Conservation (phyloP, 2,888 invertebrate species). For the Pimpla rufipes region DNA sequence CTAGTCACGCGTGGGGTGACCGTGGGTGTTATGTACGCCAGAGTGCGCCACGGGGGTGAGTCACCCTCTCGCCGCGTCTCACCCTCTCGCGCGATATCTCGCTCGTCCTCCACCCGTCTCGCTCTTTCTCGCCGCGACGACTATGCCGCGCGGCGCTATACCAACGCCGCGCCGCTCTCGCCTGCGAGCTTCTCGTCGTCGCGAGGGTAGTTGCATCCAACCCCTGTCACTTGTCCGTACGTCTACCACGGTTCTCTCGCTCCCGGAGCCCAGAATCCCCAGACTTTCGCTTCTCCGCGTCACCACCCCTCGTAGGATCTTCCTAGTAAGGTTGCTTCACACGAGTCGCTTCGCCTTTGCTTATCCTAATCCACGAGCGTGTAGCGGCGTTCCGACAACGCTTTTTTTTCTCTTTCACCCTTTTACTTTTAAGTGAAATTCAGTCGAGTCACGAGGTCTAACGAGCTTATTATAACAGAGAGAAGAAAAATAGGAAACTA, state of each 20-base stretch:
- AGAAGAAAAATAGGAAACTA: neutral
- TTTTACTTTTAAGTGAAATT: neutral
- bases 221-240: conserved; percentile 80
- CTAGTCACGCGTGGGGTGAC: conserved; percentile 84
- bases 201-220: conserved; percentile 76
- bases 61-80: conserved; percentile 79
- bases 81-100: conserved; percentile 64
- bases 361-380: conserved; percentile 16
- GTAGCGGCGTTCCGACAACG: neutral
- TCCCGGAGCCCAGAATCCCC: conserved; percentile 56
- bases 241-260: conserved; percentile 69
- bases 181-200: conserved; percentile 47
- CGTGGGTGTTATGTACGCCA: conserved; percentile 84
- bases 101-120: conserved; percentile 68
- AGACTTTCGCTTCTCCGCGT: conserved; percentile 58
- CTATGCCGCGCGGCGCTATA: neutral
- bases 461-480: neutral
- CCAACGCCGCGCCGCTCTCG: conserved; percentile 44
- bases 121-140: conserved; percentile 59
- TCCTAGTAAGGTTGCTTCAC: conserved; percentile 61
- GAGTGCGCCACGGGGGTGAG: conserved; percentile 83
- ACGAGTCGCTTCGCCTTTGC: conserved; percentile 56
- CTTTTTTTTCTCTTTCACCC: neutral
- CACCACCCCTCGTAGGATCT: conserved; percentile 57
- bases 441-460: neutral